Evolutionary conservation across 2,113 vertebrate species (phyloP), one percentile per base, ranked within the genome.

Genomic region (Rhea pennata): DNA sequence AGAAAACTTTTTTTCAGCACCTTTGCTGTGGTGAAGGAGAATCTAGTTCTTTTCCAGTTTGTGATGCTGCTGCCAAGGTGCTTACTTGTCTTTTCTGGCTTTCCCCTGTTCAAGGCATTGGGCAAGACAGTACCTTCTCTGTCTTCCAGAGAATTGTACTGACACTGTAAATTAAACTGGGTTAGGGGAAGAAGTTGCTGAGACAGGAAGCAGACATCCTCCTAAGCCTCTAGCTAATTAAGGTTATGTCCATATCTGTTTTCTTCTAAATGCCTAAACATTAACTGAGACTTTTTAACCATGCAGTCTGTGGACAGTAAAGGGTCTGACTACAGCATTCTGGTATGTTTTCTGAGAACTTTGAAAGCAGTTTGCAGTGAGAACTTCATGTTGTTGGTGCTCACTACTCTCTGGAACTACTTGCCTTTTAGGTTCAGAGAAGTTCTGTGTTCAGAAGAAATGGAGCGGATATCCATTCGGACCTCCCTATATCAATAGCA

Each of bases 391-490:
- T 42, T 61, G 56, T 8, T 39, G 51, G 51, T 48, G 67, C 65
- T 93, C 22, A 59, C 72, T 59, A 72, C 44, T 40, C 4, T 5
- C 87, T 74, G 95, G 91, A 51, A 85, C 50, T 58, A 17, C 61
- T 59, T 97, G 69, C 39, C 75, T 87, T 74, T 64, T 92, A 99
- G 99, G 99, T 99, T 87, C 99, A 99, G 91, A 99, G 98, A 90
- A 99, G 99, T 96, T 97, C 99, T 0, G 96, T 99, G 88, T 99
- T 99, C 97, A 98, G 98, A 98, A 98, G 99, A 82, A 99, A 99
- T 0, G 99, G 99, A 0, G 98, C 99, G n/a, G 99, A 99, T 75
- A 98, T 99, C 97, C 99, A 99, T 92, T 99, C 99, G 0, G 99
- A 99, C 79, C 98, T 99, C 70, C 96, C 93, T 5, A 95, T 99